Percentiles rank a stretch among this genome's conserved stretches.
Conservation (phyloP, 2,888 invertebrate genomes). For the Loripinus fragilis region DNA sequence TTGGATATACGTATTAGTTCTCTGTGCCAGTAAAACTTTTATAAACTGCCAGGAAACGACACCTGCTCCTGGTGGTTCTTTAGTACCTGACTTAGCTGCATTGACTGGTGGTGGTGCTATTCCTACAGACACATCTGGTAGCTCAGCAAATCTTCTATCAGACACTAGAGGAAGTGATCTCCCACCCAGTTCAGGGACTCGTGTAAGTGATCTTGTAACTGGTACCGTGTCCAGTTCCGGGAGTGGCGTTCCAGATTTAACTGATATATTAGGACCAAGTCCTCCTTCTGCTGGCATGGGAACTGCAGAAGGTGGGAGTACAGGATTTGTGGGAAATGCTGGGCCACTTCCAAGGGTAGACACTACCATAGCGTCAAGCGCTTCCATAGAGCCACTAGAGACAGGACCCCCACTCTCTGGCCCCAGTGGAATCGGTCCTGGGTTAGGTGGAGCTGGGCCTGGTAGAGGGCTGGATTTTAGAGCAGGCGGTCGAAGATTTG, state of each 20-base stretch:
- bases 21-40: neutral
- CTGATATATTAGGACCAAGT: neutral
- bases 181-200: neutral
- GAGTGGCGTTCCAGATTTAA: neutral
- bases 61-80: neutral
- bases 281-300: neutral
- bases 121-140: neutral
- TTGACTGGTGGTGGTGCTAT: neutral
- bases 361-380: neutral
- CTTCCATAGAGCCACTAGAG: neutral
- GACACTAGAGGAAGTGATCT: neutral
- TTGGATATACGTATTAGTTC: neutral
- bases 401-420: neutral
- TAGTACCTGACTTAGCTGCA: conserved; percentile 20
- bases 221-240: neutral
- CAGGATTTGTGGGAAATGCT: neutral
- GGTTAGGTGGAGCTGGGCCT: neutral
- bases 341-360: no score
- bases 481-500: neutral
- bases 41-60: neutral
- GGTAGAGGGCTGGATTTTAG: neutral
- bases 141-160: neutral
- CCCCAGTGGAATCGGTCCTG: conserved; percentile 8
- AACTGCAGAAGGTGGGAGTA: neutral
- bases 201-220: neutral